These are phyloP conservation scores for Odobenus rosmarus DNA, from an alignment of 2,113 vertebrate species.

Conservation along the genomic window DNA sequence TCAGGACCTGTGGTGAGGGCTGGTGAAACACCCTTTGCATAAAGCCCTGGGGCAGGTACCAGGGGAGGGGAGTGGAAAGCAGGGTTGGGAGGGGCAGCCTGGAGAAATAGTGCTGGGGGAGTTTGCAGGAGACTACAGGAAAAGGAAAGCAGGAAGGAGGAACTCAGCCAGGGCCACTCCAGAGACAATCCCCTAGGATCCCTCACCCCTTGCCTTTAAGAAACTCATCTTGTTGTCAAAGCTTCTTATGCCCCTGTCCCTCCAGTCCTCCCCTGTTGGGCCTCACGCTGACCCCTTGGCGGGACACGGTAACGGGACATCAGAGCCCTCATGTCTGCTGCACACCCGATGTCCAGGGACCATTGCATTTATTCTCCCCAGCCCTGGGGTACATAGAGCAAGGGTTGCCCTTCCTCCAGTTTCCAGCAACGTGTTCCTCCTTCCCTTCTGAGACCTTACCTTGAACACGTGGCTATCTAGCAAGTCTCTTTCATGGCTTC, in stretches of 20 bases:
- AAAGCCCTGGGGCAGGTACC: not conserved
- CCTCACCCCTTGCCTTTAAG: not conserved
- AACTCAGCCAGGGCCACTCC: too few relatives aligned
- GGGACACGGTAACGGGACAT: fast-evolving
- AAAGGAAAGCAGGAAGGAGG: not conserved
- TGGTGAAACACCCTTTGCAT: not conserved
- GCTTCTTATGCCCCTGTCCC: not conserved
- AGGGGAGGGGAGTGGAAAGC: not conserved
- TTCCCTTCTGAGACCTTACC: not conserved
- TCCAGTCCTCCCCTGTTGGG: not conserved
- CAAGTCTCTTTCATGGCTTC: not conserved
- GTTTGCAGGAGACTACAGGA: not conserved
- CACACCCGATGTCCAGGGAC: not conserved
- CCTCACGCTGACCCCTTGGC: not conserved
- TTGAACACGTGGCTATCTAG: not conserved
- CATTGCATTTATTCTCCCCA: not conserved
- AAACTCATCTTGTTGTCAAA: not conserved
- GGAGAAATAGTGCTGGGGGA: not conserved
- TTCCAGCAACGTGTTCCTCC: not conserved
- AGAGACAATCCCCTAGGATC: not conserved
- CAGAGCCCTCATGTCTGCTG: not conserved
- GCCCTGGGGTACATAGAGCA: not conserved
- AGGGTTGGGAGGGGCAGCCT: not conserved
- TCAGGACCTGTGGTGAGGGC: not conserved
- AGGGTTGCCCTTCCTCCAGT: not conserved